phyloP scores from a whole-genome alignment of 2,113 vertebrate genomes.

The Silurus meridionalis region DNA sequence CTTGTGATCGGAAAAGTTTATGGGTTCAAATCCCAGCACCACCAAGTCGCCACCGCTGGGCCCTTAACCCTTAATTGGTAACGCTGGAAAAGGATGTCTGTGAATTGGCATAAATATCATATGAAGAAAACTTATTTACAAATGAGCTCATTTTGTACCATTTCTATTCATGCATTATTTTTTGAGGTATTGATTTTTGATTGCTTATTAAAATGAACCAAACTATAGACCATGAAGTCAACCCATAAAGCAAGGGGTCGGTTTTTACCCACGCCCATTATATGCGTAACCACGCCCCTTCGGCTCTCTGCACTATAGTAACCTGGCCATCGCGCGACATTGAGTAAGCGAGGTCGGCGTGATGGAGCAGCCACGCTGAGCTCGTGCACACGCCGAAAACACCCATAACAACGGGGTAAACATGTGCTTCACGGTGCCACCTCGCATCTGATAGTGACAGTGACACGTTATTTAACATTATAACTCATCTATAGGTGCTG shows the following conservation, averaged over 20 bases:
- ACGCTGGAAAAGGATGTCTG: no score
- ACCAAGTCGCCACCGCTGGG: no score
- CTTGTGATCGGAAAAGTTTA: no score
- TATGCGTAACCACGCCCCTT: neutral
- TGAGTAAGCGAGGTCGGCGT: slow-evolving; percentile 3
- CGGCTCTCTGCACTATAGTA: slow-evolving; percentile 52
- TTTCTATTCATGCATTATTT: no score
- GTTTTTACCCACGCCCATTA: neutral
- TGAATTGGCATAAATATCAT: no score
- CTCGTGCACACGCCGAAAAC: neutral
- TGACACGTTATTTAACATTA: neutral
- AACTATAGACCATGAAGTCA: neutral
- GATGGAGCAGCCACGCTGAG: neutral
- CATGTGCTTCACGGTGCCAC: neutral
- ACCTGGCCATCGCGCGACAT: slow-evolving; percentile 48
- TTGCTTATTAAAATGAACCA: neutral
- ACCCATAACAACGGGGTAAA: neutral
- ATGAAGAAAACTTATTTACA: no score
- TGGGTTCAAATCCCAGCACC: no score
- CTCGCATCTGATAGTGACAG: no score
- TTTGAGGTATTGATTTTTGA: neutral
- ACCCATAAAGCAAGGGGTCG: neutral
- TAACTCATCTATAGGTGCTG: neutral
- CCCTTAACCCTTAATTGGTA: no score
- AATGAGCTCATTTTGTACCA: no score